These are phyloP conservation scores for Anabas testudineus DNA, from an alignment of 2,797 vertebrate genomes.

Conservation along the genomic window DNA sequence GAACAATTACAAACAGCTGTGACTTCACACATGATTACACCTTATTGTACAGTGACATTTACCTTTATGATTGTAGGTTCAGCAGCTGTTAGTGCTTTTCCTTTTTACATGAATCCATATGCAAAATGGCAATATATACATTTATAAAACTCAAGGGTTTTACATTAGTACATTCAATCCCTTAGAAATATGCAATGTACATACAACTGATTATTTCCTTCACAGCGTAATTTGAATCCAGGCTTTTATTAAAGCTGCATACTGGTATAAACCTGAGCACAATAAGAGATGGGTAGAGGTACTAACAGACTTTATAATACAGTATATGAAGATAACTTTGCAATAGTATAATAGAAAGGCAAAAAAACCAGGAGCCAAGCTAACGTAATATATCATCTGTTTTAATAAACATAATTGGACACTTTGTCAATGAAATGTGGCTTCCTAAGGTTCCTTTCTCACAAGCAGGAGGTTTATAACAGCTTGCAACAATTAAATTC, in stretches of 20 bases:
- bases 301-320: not conserved
- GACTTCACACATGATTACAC: too few relatives aligned
- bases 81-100: not conserved
- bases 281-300: not conserved
- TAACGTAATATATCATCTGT: not conserved
- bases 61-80: not conserved
- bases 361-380: not conserved
- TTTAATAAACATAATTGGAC: constrained; percentile 37
- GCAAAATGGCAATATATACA: too few relatives aligned
- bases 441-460: constrained; percentile 15
- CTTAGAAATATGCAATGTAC: too few relatives aligned
- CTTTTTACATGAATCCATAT: too few relatives aligned
- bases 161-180: too few relatives aligned
- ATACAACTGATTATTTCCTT: not conserved
- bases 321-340: too few relatives aligned
- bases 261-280: not conserved
- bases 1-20: too few relatives aligned
- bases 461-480: constrained; percentile 6
- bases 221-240: not conserved
- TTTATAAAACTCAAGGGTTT: not conserved
- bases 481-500: constrained; percentile 36
- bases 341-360: not conserved
- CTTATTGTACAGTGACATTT: too few relatives aligned
- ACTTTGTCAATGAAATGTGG: not conserved
- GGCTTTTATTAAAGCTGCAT: not conserved